A percentile compares a stretch with the other conserved stretches of the same genome.
Conservation (phyloP, 2,888 invertebrate genomes). For the Salpingus planirostris region DNA sequence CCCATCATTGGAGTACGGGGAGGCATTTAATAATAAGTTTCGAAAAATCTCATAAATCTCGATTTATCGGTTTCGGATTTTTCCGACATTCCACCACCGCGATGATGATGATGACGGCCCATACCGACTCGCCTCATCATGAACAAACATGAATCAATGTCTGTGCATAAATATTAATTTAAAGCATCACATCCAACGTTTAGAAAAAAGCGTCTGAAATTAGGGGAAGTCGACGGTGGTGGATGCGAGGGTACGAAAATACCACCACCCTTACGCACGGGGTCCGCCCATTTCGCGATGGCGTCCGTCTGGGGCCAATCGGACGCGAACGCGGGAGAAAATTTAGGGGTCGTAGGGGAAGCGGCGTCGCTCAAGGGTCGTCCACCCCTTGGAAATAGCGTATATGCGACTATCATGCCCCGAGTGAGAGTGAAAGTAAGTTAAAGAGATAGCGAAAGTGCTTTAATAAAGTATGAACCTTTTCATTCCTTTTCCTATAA, state of each 20-base stretch:
- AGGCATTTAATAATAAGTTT: too few relatives aligned
- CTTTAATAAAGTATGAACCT: too few relatives aligned
- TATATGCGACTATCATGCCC: not conserved
- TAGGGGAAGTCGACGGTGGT: slow-evolving; percentile 3
- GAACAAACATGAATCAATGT: too few relatives aligned
- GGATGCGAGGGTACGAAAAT: not conserved
- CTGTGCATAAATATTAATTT: not conserved
- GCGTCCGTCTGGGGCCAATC: slow-evolving; percentile 17
- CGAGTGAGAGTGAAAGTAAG: not conserved
- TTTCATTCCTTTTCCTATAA: too few relatives aligned
- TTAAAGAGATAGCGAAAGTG: too few relatives aligned
- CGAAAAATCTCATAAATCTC: too few relatives aligned
- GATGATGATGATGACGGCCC: too few relatives aligned
- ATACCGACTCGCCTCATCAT: too few relatives aligned
- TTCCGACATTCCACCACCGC: too few relatives aligned
- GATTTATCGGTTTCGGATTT: too few relatives aligned
- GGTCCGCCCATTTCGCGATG: slow-evolving; percentile 33
- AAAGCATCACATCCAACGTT: not conserved
- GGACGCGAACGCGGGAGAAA: not conserved
- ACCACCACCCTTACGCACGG: slow-evolving; percentile 15
- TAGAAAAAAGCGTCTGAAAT: slow-evolving; percentile 2
- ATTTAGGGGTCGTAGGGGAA: not conserved
- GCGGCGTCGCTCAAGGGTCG: not conserved
- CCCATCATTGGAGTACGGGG: too few relatives aligned
- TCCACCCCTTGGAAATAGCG: not conserved